A percentile compares a stretch with the other conserved stretches of the same genome.
Conservation (phyloP, 2,113 vertebrate species). For the Tragelaphus scriptus region DNA sequence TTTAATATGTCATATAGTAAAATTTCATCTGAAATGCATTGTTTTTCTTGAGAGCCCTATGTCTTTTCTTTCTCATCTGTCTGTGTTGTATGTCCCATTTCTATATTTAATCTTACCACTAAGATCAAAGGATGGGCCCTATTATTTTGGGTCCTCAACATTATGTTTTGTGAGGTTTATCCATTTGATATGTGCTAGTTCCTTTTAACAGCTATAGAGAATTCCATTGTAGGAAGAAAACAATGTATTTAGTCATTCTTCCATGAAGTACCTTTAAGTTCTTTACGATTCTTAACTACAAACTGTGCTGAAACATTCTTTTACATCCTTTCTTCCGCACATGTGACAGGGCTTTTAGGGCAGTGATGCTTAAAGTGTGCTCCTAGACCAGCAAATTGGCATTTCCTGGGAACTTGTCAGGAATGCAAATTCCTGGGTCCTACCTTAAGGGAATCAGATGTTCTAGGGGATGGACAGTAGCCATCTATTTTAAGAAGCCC, state of each 20-base stretch:
- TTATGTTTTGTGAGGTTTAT: neutral
- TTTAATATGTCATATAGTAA: neutral
- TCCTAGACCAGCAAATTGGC: neutral
- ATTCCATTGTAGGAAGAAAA: neutral
- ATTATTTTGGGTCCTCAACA: neutral
- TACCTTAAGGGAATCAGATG: neutral
- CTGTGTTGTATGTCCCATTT: conserved; percentile 84
- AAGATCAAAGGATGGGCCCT: conserved; percentile 93
- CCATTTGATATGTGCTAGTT: neutral
- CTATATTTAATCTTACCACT: conserved; percentile 86
- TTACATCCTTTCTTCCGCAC: neutral
- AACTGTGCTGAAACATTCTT: neutral
- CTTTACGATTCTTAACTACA: neutral
- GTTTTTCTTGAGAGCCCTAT: conserved; percentile 81
- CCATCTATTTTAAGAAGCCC: neutral
- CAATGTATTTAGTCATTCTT: neutral
- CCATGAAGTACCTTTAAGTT: neutral
- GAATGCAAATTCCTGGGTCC: neutral
- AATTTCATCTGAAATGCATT: neutral
- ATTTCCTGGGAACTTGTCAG: neutral
- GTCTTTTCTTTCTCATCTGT: conserved; percentile 84
- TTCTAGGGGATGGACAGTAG: neutral
- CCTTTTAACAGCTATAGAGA: neutral
- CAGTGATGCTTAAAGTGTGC: neutral
- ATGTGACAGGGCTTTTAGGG: neutral